Evolutionary conservation across 2,888 invertebrate species (phyloP).

Genomic region (Tholera decimalis): DNA sequence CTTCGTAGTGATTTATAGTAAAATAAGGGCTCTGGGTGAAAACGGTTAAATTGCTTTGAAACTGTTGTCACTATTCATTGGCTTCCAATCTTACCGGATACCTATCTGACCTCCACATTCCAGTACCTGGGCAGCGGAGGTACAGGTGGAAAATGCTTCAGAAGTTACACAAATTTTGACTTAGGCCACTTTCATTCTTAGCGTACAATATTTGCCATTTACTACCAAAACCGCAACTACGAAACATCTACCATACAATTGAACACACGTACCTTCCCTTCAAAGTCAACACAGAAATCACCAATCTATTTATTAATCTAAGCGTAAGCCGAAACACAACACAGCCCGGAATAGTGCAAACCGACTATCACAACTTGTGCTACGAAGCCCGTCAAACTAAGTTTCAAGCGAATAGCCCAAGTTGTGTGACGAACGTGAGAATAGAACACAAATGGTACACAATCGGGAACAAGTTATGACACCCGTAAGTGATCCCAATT

Average conservation of each 20-base stretch:
- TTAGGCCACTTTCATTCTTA: too few species aligned
- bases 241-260: background rate
- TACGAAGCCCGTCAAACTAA: constrained; percentile 41
- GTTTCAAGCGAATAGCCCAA: constrained; percentile 33
- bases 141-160: too few species aligned
- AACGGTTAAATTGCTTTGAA: too few species aligned
- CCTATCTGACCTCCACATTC: too few species aligned
- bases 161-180: too few species aligned
- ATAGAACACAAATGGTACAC: constrained; percentile 50
- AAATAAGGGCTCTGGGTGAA: too few species aligned
- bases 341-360: constrained; percentile 25
- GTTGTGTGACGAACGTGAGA: constrained; percentile 57
- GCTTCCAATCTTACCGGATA: too few species aligned
- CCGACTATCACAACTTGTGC: constrained; percentile 35
- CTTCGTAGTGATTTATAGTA: too few species aligned
- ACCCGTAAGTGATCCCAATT: constrained; percentile 60
- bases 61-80: too few species aligned
- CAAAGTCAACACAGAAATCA: constrained; percentile 19
- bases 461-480: constrained; percentile 55
- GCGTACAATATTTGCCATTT: background rate
- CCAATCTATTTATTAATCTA: constrained; percentile 47
- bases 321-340: constrained; percentile 48
- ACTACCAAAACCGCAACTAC: background rate
- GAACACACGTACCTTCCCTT: constrained; percentile 3
- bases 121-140: too few species aligned